Evolutionary conservation across 1,140 invertebrate genomes (phyloP).

Genomic region (Drosophila yakuba): DNA sequence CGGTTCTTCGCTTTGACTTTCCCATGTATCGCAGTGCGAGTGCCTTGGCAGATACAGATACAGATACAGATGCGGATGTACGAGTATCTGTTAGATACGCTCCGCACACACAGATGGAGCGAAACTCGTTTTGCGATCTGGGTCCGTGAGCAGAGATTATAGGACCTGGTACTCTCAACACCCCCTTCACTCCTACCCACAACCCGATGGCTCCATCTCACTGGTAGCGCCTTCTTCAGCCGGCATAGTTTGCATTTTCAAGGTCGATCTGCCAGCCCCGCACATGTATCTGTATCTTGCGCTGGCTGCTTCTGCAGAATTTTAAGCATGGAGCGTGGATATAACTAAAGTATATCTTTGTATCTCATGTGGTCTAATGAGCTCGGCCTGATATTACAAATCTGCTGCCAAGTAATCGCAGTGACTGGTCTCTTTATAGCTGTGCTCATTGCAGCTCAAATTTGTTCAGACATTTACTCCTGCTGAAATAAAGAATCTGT

Average conservation of each 20-base stretch:
- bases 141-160: conserved; percentile 25
- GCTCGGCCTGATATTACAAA: conserved; percentile 53
- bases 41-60: conserved; percentile 12
- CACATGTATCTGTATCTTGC: conserved; percentile 1
- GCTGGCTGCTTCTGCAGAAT: conserved; percentile 58
- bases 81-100: conserved; percentile 64
- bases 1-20: conserved; percentile 42
- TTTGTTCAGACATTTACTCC: conserved; percentile 59
- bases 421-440: conserved; percentile 5
- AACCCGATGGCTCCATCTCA: conserved; percentile 6
- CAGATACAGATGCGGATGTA: conserved; percentile 32
- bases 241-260: conserved; percentile 80
- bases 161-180: conserved; percentile 43
- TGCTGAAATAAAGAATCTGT: conserved; percentile 67
- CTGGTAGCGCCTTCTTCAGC: conserved; percentile 58
- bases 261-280: conserved; percentile 43
- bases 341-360: conserved; percentile 14
- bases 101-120: conserved; percentile 48
- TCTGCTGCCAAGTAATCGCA: conserved; percentile 72
- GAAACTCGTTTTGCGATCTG: conserved; percentile 67
- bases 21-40: conserved; percentile 35
- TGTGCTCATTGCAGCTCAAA: conserved; percentile 62
- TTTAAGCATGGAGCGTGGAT: conserved; percentile 21
- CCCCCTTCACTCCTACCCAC: background rate
- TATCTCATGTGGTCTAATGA: conserved; percentile 68